Evolutionary conservation across 2,888 invertebrate species (phyloP), one percentile per base, ranked within the genome.

Genomic region (Malthinus flaveolus): DNA sequence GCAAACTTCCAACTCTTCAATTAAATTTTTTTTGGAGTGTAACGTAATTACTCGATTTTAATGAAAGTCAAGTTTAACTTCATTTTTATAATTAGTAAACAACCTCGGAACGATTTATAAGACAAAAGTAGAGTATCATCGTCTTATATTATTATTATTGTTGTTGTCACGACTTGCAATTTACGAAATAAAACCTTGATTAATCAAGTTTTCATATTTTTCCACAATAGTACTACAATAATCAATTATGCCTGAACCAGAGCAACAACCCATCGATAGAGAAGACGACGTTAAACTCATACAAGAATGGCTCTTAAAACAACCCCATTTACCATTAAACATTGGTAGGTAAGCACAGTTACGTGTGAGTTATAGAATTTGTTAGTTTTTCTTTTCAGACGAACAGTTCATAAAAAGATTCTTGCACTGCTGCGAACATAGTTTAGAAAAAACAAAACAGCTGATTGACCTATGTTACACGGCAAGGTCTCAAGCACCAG

Each of bases 261-360:
- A 33, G 15, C 9, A 46, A 39, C 10, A 8, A 8, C 11, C 32
- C 4, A 37, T 50, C 1, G 32, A 33, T 13, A 11, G 13, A 23
- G 10, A 33, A 11, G 46, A 56, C 15, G 46, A 56, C 31, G 23
- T 56, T 32, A 47, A 51, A 42, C 35, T 52, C 1, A 56, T 86
- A 42, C 82, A 80, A 71, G 80, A 82, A 59, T 87, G 87, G 87
- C 77, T 88, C 6, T 73, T 73, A 62, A 84, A 83, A 64, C 87
- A 88, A 68, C 83, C 84, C 0, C 87, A 88, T 76, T 78, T 89
- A 45, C 88, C 88, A 1, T 83, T 86, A 69, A 83, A 84, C 66
- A 84, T 88, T 60, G 84, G 88, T 88, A 80, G 81, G 56, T 52
- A 23, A 12, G 9, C 12, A 56, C 37, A 33, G 5, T 34, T 7